Evolutionary conservation across 1,140 invertebrate genomes (phyloP).

Genomic region (Rhizoglyphus robini): DNA sequence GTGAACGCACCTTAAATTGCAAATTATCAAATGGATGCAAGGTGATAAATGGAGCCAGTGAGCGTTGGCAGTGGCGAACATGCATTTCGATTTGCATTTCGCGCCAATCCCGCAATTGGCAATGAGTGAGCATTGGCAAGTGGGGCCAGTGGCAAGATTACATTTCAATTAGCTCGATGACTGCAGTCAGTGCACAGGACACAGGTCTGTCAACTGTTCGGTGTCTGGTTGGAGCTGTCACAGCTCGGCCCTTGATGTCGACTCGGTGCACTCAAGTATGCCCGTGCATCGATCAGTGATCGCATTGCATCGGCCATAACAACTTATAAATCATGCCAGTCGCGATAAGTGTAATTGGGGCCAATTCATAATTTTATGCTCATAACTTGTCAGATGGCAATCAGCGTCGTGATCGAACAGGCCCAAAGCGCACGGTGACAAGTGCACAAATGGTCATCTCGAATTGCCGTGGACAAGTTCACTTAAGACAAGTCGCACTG

Average conservation of each 20-base stretch:
- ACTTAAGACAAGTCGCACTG: neutral
- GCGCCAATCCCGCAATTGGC: neutral
- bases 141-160: neutral
- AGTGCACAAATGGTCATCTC: neutral
- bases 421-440: neutral
- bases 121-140: no score
- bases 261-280: neutral
- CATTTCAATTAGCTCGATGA: neutral
- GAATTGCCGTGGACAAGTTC: no score
- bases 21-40: neutral
- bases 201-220: neutral
- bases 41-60: neutral
- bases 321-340: neutral
- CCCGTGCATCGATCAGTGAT: neutral
- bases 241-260: neutral
- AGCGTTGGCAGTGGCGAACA: neutral
- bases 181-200: neutral
- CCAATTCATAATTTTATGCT: neutral
- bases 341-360: neutral
- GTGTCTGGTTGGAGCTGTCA: neutral
- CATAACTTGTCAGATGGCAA: slow-evolving; percentile 6
- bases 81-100: neutral
- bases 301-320: neutral
- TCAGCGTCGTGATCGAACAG: neutral
- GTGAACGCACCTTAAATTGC: neutral